Percentiles rank a stretch among this genome's conserved stretches.
phyloP scores from a whole-genome alignment of 2,797 vertebrate species.

The Acestrorhynchus altus region DNA sequence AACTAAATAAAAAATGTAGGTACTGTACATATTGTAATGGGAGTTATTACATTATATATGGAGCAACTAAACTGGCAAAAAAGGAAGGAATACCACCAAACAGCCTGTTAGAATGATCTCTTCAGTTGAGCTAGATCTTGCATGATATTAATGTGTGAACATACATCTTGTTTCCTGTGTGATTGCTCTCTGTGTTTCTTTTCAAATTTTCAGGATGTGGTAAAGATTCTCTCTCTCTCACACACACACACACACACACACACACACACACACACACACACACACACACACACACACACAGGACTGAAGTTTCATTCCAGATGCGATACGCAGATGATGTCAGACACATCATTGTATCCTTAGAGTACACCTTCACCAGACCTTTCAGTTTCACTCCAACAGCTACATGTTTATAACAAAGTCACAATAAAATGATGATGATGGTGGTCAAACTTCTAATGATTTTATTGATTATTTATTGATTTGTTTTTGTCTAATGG shows the following conservation, averaged over 20 bases:
- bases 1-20: too few species aligned
- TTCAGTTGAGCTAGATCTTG: background rate
- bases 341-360: background rate
- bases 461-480: too few species aligned
- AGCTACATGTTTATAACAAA: background rate
- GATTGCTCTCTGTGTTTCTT: background rate
- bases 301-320: conserved; percentile 22
- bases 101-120: background rate
- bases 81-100: background rate
- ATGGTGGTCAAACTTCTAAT: background rate
- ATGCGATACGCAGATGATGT: background rate
- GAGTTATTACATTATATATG: too few species aligned
- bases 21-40: too few species aligned
- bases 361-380: background rate
- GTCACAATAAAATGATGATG: background rate
- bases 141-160: background rate
- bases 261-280: background rate
- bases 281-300: background rate
- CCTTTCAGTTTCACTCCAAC: background rate
- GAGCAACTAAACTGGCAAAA: background rate
- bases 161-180: conserved; percentile 37
- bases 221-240: too few species aligned
- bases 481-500: too few species aligned
- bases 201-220: conserved; percentile 52
- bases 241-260: background rate